Conservation (phyloP, 1,140 invertebrate genomes). For the Triops longicaudatus region DNA sequence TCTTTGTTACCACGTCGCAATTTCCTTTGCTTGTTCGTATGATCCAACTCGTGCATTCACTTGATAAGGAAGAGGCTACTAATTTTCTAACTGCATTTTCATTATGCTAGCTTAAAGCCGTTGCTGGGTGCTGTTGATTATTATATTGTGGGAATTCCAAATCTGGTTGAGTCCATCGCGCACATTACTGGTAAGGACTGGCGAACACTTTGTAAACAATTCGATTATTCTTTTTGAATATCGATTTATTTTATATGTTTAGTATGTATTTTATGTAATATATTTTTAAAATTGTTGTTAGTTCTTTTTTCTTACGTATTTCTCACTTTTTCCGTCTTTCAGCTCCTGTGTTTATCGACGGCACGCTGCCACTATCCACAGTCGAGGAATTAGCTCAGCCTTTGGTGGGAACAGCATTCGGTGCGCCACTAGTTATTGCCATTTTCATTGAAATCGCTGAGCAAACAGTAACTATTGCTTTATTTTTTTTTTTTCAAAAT, state of each 20-base stretch:
- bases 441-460: constrained; percentile 49
- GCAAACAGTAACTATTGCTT: constrained; percentile 49
- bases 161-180: constrained; percentile 57
- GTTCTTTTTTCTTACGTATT: too few species aligned
- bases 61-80: too few species aligned
- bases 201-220: too few species aligned
- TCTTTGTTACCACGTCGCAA: too few species aligned
- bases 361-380: constrained; percentile 37
- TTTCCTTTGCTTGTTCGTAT: too few species aligned
- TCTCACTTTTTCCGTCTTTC: too few species aligned
- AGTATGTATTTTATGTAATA: constrained; percentile 20
- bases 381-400: constrained; percentile 37
- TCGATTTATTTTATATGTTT: too few species aligned
- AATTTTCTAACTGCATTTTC: too few species aligned
- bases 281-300: too few species aligned
- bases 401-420: constrained; percentile 33
- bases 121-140: constrained; percentile 51
- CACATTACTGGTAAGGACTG: constrained; percentile 50
- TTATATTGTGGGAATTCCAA: constrained; percentile 65
- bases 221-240: too few species aligned
- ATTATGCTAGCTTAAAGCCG: constrained; percentile 43
- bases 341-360: constrained; percentile 39
- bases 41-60: too few species aligned
- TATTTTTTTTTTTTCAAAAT: background rate
- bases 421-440: constrained; percentile 38